Evolutionary conservation across 2,113 vertebrate genomes (phyloP), one percentile per base, ranked within the genome.

Genomic region (Lophochroa leadbeateri): DNA sequence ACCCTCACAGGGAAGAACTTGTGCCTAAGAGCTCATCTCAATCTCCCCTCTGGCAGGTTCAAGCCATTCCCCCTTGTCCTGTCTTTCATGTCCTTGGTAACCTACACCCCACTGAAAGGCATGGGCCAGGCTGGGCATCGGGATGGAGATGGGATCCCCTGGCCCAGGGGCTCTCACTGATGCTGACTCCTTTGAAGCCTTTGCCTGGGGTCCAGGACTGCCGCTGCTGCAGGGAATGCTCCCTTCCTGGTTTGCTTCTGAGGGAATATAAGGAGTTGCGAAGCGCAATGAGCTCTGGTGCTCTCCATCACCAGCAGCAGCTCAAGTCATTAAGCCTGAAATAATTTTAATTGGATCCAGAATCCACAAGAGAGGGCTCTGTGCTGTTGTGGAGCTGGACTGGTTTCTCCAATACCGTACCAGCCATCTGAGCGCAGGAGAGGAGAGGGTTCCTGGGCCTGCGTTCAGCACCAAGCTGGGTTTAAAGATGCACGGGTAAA

Each of bases 281-380:
- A 24, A 3, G 24, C 6, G 28, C 85, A 52, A 0, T 17, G 2
- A 68, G 55, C n/a, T 78, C 57, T 55, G 44, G 70, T 64, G 46
- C 33, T 31, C 81, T 46, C 63, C 57, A 5, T 33, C 77, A 60
- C 10, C 74, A 13, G 33, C 81, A 85, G 57, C 77, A 79, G 81
- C 65, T 92, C 57, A 9, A 10, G 29, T 92, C 82, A 85, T 89
- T 91, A 91, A 89, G 57, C 57, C 84, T 92, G 93, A 85, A 91
- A 79, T 87, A 57, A 35, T 86, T 96, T 91, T 92, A 96, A 96
- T 96, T 94, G 70, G 81, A 84, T 87, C 13, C 33, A 28, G 81
- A 85, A 82, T 39, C 75, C 93, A 72, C 86, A 21, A 41, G 91
- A 81, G 94, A 31, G 5, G n/a, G 57, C 57, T 86, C 64, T 35